phyloP scores from a whole-genome alignment of 2,888 invertebrate genomes.

The Pinctada fucata region DNA sequence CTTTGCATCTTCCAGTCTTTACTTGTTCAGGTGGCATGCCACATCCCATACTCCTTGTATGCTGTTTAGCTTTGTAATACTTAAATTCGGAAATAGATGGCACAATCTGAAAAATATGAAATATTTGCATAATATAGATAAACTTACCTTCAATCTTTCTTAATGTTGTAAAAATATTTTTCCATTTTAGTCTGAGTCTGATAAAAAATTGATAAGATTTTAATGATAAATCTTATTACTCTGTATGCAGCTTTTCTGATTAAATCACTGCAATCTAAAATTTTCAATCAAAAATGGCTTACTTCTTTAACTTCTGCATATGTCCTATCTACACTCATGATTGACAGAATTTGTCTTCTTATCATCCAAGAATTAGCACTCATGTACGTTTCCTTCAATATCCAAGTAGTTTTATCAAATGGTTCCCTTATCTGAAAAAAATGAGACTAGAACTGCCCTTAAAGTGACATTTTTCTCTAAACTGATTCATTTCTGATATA shows the following conservation, averaged over 20 bases:
- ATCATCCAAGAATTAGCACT: slow-evolving; percentile 2
- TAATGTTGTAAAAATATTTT: no score
- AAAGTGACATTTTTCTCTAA: no score
- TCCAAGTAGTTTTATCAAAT: background rate
- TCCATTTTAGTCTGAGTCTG: no score
- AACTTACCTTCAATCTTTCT: no score
- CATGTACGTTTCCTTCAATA: background rate
- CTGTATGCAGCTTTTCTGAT: no score
- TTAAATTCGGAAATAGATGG: slow-evolving; percentile 3
- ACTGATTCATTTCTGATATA: no score
- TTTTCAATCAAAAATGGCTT: background rate
- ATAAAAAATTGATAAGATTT: no score
- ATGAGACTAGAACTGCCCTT: no score
- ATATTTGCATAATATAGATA: no score
- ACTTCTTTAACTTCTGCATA: slow-evolving; percentile 3
- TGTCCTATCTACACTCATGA: slow-evolving; percentile 1
- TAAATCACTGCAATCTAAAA: no score
- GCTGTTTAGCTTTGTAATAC: slow-evolving; percentile 11
- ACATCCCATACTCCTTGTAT: slow-evolving; percentile 7
- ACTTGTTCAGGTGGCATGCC: background rate
- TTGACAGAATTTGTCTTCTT: slow-evolving; percentile 6
- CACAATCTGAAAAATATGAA: slow-evolving; percentile 12
- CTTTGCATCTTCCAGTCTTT: background rate
- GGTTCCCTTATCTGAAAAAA: no score
- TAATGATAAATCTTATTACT: no score